Evolutionary conservation across 1,140 invertebrate species (phyloP).

Genomic region (Drosophila yakuba): DNA sequence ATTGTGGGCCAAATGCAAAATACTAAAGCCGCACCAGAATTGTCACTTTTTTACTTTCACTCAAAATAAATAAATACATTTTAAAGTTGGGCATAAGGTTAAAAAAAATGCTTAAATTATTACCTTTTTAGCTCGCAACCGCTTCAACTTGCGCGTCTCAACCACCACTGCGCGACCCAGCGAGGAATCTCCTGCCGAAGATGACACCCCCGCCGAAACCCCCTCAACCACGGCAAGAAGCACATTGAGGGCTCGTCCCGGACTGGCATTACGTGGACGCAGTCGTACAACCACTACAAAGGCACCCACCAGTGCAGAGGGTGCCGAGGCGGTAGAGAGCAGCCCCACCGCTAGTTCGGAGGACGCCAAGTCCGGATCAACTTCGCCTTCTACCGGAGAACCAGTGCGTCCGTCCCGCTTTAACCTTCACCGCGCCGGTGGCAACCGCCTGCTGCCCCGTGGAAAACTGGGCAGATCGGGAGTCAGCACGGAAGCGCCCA

Average conservation of each 20-base stretch:
- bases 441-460: slow-evolving; percentile 69
- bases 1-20: too few species aligned
- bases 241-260: slow-evolving; percentile 86
- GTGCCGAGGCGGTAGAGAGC: slow-evolving; percentile 76
- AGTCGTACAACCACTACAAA: slow-evolving; percentile 85
- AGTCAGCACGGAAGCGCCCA: slow-evolving; percentile 77
- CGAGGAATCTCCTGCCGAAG: slow-evolving; percentile 58
- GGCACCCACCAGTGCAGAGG: slow-evolving; percentile 70
- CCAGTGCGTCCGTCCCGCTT: slow-evolving; percentile 73
- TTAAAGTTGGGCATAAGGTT: too few species aligned
- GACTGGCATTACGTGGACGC: slow-evolving; percentile 86
- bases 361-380: slow-evolving; percentile 67
- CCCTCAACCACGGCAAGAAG: slow-evolving; percentile 84
- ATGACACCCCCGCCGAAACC: slow-evolving; percentile 49
- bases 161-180: slow-evolving; percentile 69
- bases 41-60: too few species aligned
- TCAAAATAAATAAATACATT: too few species aligned
- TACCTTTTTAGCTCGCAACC: slow-evolving; percentile 71
- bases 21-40: too few species aligned
- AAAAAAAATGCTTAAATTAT: background rate
- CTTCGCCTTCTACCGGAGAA: slow-evolving; percentile 59
- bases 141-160: slow-evolving; percentile 74
- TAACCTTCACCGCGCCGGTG: slow-evolving; percentile 71
- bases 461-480: slow-evolving; percentile 66
- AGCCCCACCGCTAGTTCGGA: slow-evolving; percentile 83